These are phyloP conservation scores for Enteromius fasciolatus DNA, from an alignment of 2,797 vertebrate genomes.

Conservation along the genomic window DNA sequence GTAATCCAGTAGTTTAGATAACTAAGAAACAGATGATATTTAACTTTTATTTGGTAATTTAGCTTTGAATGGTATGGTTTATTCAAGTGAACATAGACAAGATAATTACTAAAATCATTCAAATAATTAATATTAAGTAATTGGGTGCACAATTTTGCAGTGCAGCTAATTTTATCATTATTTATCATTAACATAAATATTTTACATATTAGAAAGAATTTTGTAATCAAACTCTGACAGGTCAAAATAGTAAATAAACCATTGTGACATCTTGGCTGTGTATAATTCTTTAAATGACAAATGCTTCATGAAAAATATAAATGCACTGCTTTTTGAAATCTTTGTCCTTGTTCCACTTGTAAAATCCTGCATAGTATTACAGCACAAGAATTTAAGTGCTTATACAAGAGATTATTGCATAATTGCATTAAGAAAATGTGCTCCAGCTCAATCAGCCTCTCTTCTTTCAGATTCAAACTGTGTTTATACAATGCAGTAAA, in stretches of 20 bases:
- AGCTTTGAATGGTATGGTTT: background rate
- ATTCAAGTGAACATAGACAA: background rate
- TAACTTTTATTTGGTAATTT: background rate
- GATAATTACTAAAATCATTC: background rate
- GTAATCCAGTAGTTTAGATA: background rate
- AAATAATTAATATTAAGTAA: background rate
- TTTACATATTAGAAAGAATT: background rate
- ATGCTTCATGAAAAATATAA: background rate
- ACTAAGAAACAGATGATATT: background rate
- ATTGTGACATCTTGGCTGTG: background rate
- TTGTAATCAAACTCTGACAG: background rate
- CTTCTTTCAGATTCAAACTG: background rate
- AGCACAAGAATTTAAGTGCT: background rate
- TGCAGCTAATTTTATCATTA: background rate
- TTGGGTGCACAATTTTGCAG: background rate
- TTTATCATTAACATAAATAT: background rate
- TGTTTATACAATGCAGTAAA: conserved; percentile 9
- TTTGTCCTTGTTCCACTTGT: background rate
- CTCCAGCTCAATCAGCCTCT: background rate
- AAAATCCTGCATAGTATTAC: background rate
- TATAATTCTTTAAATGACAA: background rate
- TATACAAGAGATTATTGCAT: background rate
- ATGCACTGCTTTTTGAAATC: background rate
- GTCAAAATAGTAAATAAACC: background rate
- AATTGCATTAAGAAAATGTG: conserved; percentile 11